A percentile compares a stretch with the other conserved stretches of the same genome.
phyloP scores from a whole-genome alignment of 2,113 vertebrate genomes.

The Phaethon lepturus region DNA sequence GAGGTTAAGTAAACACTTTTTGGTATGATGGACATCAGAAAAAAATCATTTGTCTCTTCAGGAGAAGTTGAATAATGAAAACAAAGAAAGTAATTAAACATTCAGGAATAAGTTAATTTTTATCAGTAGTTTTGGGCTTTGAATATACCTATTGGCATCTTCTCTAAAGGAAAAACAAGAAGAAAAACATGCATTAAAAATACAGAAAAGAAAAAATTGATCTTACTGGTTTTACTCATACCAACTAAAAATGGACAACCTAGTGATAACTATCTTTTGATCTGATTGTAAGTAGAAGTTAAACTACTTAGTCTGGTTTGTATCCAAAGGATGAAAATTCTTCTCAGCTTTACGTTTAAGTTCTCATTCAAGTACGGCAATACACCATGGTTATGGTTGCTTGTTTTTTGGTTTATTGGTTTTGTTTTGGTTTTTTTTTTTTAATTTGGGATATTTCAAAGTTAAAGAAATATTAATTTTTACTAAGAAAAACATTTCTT shows the following conservation, averaged over 20 bases:
- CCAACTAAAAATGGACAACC: not conserved
- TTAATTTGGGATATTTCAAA: not conserved
- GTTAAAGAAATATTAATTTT: not conserved
- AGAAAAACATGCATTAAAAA: not conserved
- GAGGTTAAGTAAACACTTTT: not conserved
- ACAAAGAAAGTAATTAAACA: not conserved
- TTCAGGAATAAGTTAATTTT: not conserved
- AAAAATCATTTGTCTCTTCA: not conserved
- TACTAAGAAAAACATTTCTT: not conserved
- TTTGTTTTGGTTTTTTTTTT: not conserved
- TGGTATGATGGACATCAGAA: not conserved
- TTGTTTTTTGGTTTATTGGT: no score
- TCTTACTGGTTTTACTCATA: not conserved
- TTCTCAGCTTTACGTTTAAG: not conserved
- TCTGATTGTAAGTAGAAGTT: not conserved
- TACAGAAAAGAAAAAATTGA: not conserved
- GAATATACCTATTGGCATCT: not conserved
- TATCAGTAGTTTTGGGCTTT: not conserved
- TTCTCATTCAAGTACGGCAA: not conserved
- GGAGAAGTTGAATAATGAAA: not conserved
- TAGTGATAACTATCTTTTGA: not conserved
- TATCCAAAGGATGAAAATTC: not conserved
- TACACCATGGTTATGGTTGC: not conserved
- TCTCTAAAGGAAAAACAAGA: not conserved
- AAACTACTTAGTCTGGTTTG: fast-evolving